Percentiles rank a stretch among this genome's conserved stretches.
phyloP scores from a whole-genome alignment of 2,797 vertebrate species.

The Lophius americanus region DNA sequence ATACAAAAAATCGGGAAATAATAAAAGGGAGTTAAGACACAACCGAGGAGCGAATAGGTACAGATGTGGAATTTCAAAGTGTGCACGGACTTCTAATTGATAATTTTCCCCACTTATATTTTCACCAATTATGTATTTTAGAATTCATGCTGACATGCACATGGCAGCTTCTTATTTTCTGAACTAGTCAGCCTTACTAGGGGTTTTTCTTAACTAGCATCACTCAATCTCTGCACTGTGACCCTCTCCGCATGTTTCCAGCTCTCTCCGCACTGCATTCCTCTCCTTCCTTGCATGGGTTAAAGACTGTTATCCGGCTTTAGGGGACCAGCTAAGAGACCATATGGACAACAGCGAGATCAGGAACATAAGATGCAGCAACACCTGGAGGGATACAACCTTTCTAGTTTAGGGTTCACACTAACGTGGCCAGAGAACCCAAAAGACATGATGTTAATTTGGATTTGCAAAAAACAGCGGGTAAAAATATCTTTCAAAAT shows the following conservation, averaged over 20 bases:
- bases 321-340: conserved; percentile 56
- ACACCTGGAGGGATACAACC: conserved; percentile 58
- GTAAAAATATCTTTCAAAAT: no score
- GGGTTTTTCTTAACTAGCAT: conserved; percentile 5
- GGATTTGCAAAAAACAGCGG: no score
- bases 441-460: no score
- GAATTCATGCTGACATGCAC: background rate
- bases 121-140: background rate
- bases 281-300: conserved; percentile 29
- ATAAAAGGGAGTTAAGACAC: conserved; percentile 20
- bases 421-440: no score
- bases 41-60: background rate
- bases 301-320: conserved; percentile 58
- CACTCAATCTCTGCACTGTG: background rate
- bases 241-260: background rate
- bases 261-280: background rate
- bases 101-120: background rate
- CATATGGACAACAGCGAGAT: conserved; percentile 66
- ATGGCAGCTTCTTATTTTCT: background rate
- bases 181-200: background rate
- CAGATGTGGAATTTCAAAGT: background rate
- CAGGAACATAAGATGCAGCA: conserved; percentile 53
- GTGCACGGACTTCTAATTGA: conserved; percentile 4
- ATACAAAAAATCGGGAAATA: conserved; percentile 22
- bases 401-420: no score